Evolutionary conservation across 92 coral and sea anemone species (phyloP).

Genomic region (Chrysogorgia sp.): DNA sequence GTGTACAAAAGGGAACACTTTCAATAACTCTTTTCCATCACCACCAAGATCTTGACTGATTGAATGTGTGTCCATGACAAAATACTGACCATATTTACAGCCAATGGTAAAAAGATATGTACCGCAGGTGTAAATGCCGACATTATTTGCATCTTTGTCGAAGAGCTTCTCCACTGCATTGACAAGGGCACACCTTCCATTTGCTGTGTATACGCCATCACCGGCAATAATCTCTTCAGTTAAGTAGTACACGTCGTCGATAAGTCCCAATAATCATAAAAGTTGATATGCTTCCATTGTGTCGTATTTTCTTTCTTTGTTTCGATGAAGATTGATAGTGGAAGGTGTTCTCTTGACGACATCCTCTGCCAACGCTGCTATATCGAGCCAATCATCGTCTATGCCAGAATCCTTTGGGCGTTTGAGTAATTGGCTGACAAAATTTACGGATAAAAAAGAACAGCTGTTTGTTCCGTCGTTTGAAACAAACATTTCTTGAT

Average conservation of each 20-base stretch:
- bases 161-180: conserved; percentile 40
- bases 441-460: conserved; percentile 58
- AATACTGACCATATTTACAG: conserved; percentile 54
- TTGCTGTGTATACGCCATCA: conserved; percentile 1
- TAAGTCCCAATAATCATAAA: conserved; percentile 40
- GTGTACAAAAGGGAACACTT: conserved; percentile 33
- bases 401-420: conserved; percentile 31
- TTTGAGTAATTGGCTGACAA: conserved; percentile 46
- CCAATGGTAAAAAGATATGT: conserved; percentile 62
- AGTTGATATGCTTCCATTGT: conserved; percentile 62
- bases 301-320: conserved; percentile 47
- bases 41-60: conserved; percentile 58
- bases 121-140: conserved; percentile 57
- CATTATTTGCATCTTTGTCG: conserved; percentile 20
- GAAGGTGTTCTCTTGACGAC: conserved; percentile 48
- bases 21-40: conserved; percentile 53
- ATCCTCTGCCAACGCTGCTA: conserved; percentile 47
- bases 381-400: too few species aligned
- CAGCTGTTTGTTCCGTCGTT: conserved; percentile 71
- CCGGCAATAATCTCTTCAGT: conserved; percentile 50
- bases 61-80: conserved; percentile 64
- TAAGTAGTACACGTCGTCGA: conserved; percentile 29
- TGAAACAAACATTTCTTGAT: conserved; percentile 3
- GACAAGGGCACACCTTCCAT: conserved; percentile 26
- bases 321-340: conserved; percentile 43